phyloP scores from a whole-genome alignment of 1,140 invertebrate species.

The Drosophila rufa region DNA sequence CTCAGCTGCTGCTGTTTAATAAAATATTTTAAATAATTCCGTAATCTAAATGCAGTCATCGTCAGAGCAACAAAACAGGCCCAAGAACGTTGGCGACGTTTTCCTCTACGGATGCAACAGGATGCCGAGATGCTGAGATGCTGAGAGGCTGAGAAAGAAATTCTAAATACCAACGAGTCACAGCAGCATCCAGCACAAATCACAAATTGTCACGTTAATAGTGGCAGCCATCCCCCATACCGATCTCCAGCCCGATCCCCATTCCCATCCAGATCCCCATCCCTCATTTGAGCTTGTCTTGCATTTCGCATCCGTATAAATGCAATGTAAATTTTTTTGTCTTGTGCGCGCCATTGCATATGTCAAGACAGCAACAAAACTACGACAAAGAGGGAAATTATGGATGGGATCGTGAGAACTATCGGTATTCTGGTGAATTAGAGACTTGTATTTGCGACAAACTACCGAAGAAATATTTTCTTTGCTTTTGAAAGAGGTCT shows the following conservation, averaged over 20 bases:
- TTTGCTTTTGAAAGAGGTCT: too few species aligned
- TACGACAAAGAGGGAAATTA: neutral
- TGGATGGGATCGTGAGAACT: constrained; percentile 9
- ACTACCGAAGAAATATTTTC: too few species aligned
- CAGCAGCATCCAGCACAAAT: constrained; percentile 69
- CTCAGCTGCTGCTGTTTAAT: constrained; percentile 64
- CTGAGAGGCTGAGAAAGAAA: constrained; percentile 66
- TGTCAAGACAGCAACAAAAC: constrained; percentile 74
- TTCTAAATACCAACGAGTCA: constrained; percentile 79
- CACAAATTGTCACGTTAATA: constrained; percentile 84
- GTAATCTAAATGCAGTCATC: constrained; percentile 83
- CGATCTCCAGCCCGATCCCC: constrained; percentile 8
- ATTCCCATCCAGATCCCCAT: neutral
- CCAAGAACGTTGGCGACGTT: constrained; percentile 53
- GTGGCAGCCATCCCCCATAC: constrained; percentile 53
- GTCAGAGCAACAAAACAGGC: constrained; percentile 51
- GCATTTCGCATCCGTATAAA: constrained; percentile 79
- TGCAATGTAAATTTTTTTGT: constrained; percentile 83
- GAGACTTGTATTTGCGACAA: neutral
- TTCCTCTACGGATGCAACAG: constrained; percentile 48
- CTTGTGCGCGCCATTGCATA: constrained; percentile 78
- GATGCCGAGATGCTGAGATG: constrained; percentile 49
- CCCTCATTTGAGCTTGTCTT: constrained; percentile 53
- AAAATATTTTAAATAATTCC: constrained; percentile 84
- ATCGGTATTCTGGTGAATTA: neutral